These are phyloP conservation scores for Parapristionchus giblindavisi DNA, from an alignment of 2,888 invertebrate genomes.

Conservation along the genomic window DNA sequence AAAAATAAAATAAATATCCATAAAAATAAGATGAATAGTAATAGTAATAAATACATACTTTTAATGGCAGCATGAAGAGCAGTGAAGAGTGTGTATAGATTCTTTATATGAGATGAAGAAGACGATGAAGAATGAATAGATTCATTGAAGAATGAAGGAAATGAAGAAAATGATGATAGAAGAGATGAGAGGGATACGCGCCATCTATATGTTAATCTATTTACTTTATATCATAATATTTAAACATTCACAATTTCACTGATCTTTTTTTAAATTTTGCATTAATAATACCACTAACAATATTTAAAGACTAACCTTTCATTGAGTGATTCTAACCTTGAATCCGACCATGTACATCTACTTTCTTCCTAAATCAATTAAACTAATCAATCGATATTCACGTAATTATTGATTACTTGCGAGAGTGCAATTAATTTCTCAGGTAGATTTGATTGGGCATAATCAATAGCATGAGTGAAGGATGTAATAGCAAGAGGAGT, in stretches of 20 bases:
- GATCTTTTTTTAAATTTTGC: background rate
- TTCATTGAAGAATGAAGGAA: background rate
- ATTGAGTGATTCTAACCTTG: conserved; percentile 33
- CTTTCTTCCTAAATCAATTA: conserved; percentile 26
- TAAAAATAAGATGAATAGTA: background rate
- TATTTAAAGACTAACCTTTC: background rate
- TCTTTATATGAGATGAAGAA: too few species aligned
- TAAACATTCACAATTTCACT: background rate
- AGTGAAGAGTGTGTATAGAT: too few species aligned
- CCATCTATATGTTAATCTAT: conserved; percentile 15
- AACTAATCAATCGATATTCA: too few species aligned
- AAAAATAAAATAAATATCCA: too few species aligned
- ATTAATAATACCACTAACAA: background rate
- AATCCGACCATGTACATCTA: conserved; percentile 27
- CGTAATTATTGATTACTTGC: too few species aligned
- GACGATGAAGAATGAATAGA: too few species aligned
- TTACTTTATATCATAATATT: background rate
- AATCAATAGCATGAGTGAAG: too few species aligned
- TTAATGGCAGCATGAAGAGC: conserved; percentile 22
- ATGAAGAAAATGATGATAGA: background rate
- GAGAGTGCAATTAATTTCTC: too few species aligned
- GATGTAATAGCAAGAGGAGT: too few species aligned
- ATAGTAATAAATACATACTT: background rate
- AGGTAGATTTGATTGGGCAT: too few species aligned
- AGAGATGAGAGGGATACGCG: conserved; percentile 17